Conservation (phyloP, 2,797 vertebrate species). For the Parambassis ranga region DNA sequence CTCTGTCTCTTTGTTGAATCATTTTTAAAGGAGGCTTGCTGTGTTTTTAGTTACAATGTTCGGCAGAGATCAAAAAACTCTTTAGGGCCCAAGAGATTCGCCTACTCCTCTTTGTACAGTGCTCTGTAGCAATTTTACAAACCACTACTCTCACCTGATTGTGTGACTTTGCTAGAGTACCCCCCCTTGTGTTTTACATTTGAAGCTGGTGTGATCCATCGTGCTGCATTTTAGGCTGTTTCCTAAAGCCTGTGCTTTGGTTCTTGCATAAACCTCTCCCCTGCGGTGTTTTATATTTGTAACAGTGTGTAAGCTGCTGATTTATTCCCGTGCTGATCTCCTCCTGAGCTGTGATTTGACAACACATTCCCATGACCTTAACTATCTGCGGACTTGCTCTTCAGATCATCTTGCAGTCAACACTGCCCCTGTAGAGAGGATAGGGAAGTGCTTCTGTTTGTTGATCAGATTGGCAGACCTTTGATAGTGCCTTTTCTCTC, state of each 20-base stretch:
- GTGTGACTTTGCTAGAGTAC: conserved; percentile 31
- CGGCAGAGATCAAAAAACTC: conserved; percentile 39
- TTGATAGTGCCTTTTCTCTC: conserved; percentile 41
- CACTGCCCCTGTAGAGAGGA: conserved; percentile 68
- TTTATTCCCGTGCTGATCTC: conserved; percentile 62
- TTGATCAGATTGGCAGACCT: conserved; percentile 57
- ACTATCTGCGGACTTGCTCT: conserved; percentile 53
- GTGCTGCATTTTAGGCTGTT: conserved; percentile 27
- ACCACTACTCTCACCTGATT: conserved; percentile 49
- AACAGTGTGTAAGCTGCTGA: conserved; percentile 54
- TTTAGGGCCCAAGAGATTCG: conserved; percentile 26
- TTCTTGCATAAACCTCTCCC: conserved; percentile 50
- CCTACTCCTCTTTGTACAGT: conserved; percentile 14
- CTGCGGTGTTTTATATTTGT: conserved; percentile 55
- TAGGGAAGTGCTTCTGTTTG: conserved; percentile 55
- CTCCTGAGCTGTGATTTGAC: conserved; percentile 57
- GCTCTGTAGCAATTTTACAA: conserved; percentile 49
- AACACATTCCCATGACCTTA: conserved; percentile 55
- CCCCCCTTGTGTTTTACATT: conserved; percentile 52
- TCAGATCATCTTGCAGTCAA: conserved; percentile 59
- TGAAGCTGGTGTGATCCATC: conserved; percentile 31
- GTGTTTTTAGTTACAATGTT: conserved; percentile 45
- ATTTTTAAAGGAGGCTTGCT: conserved; percentile 48
- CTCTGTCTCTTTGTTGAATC: conserved; percentile 56
- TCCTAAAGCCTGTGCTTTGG: conserved; percentile 31